Percentiles rank a stretch among this genome's conserved stretches.
Conservation (phyloP, 2,888 invertebrate species). For the Silvanus unidentatus region DNA sequence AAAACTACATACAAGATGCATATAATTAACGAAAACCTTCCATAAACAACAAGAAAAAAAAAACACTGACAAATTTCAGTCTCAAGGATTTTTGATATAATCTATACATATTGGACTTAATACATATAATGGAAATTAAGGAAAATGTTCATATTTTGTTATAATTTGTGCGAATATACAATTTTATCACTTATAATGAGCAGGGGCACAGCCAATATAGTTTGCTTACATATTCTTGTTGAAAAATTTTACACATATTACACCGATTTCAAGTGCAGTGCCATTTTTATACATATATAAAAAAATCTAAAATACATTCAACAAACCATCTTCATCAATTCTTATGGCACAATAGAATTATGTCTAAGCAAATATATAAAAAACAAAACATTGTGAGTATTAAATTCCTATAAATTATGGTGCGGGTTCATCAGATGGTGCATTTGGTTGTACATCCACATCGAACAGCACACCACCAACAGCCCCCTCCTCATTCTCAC, state of each 20-base stretch:
- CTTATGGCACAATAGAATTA: too few relatives aligned
- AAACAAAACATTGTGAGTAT: too few relatives aligned
- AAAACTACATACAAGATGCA: conserved; percentile 20
- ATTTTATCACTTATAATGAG: conserved; percentile 8
- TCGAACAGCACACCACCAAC: conserved; percentile 29
- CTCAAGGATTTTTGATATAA: conserved; percentile 23
- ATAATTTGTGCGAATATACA: neutral
- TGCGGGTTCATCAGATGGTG: conserved; percentile 9
- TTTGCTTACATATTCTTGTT: too few relatives aligned
- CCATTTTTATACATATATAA: too few relatives aligned
- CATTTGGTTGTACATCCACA: conserved; percentile 22
- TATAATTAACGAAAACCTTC: conserved; percentile 5
- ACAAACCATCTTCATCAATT: too few relatives aligned
- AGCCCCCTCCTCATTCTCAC: conserved; percentile 42
- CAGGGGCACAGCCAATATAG: conserved; percentile 16
- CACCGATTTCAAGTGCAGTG: too few relatives aligned
- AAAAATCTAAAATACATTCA: too few relatives aligned
- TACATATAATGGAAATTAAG: conserved; percentile 2
- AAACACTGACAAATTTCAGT: conserved; percentile 20
- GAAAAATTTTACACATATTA: too few relatives aligned
- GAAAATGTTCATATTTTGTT: too few relatives aligned
- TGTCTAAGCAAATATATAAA: too few relatives aligned
- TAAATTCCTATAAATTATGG: neutral
- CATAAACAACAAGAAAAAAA: too few relatives aligned
- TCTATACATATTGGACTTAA: neutral